Percentiles rank a stretch among this genome's conserved stretches.
These are phyloP conservation scores for Bombus huntii DNA, from an alignment of 1,140 invertebrate genomes.

Conservation along the genomic window DNA sequence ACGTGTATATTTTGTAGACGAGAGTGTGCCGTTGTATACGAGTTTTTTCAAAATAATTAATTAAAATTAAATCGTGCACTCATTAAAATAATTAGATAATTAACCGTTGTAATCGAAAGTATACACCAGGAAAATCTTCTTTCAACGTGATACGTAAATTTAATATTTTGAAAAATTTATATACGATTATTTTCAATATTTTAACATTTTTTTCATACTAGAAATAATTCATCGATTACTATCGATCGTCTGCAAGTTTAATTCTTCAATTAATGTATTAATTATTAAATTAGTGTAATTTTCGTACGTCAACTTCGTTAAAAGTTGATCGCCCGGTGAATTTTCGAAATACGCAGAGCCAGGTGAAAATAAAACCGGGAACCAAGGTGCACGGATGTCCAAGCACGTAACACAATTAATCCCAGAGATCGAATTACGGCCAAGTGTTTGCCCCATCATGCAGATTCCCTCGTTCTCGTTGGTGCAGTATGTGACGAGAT, in stretches of 20 bases:
- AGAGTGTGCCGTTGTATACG: background rate
- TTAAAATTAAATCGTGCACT: background rate
- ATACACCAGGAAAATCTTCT: no score
- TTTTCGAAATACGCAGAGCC: background rate
- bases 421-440: constrained; percentile 51
- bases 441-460: constrained; percentile 54
- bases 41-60: background rate
- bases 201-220: no score
- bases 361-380: background rate
- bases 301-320: background rate
- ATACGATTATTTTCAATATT: no score
- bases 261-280: background rate
- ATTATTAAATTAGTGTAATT: background rate
- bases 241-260: background rate
- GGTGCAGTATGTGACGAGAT: constrained; percentile 71
- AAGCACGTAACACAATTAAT: constrained; percentile 14
- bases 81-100: background rate
- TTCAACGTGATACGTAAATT: no score
- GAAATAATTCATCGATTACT: background rate
- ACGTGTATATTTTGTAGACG: background rate
- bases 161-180: no score
- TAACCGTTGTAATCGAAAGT: background rate
- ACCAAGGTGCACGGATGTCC: background rate
- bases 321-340: background rate
- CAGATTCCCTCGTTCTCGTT: constrained; percentile 74